Base-by-base conservation (phyloP, 2,797 vertebrate genomes). In the Xiphophorus birchmanni region DNA sequence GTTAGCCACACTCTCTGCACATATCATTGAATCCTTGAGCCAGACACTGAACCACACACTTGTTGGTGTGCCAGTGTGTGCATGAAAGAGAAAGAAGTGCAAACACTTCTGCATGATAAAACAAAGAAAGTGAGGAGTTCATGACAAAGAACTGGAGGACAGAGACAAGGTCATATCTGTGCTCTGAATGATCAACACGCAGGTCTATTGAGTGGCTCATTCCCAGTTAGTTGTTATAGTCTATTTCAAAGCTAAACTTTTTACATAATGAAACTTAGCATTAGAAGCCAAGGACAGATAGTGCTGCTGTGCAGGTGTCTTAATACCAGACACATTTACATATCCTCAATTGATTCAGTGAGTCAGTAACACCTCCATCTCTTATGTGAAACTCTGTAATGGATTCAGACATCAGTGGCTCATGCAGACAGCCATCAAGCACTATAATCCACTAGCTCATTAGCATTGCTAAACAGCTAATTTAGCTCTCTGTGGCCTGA, bases 391-490 rank as follows among this genome's bases (percentile, higher is more conserved):
- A 85, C 50, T 76, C 45, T 18, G 23, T 89, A 84, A 92, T 90
- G 78, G 83, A 84, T 82, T 58, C 80, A 81, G 81, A 76, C 84
- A 72, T 82, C 8, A 71, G 80, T 72, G 67, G 63, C 82, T 89
- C 83, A 85, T 81, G 60, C 21, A 84, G 77, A 81, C 78, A 73
- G 82, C 17, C 40, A 40, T 90, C 82, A 83, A 72, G 82, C 73
- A 73, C 86, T 82, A 86, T 86, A 84, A 92, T 91, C 87, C 80
- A 78, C 21, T 37, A 42, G 35, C 78, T 92, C 81, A 90, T 94
- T 93, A 91, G 82, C 91, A 92, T 89, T 74, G 80, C 78, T 88
- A 86, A 88, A 5, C 74, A 4, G 73, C 89, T 93, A 82, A 93
- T 90, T 92, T 91, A 84, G 82, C 84, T 90, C 47, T 65, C 29